These are phyloP conservation scores for Huso huso DNA, from an alignment of 2,797 vertebrate species.

Conservation along the genomic window DNA sequence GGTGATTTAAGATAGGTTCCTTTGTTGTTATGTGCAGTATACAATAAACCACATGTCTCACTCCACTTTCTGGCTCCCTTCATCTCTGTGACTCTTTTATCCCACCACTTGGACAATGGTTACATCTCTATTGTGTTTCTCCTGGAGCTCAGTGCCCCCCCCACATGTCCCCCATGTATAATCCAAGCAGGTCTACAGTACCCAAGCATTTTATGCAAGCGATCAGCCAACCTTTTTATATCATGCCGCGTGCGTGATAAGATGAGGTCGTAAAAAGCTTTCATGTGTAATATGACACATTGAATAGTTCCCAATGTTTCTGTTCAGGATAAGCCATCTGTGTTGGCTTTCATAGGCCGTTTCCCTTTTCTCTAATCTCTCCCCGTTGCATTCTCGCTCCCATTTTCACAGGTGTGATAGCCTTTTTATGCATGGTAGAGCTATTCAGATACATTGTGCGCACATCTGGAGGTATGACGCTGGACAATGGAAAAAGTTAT, in stretches of 20 bases:
- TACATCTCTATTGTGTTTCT: not conserved
- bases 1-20: too few species aligned
- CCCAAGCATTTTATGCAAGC: not conserved
- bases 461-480: constrained; percentile 41
- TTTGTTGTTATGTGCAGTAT: too few species aligned
- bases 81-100: not conserved
- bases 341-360: constrained; percentile 17
- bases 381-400: constrained; percentile 37
- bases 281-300: constrained; percentile 7
- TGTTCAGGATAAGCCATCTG: constrained; percentile 20
- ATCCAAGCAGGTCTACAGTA: not conserved
- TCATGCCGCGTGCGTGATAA: not conserved
- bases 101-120: not conserved
- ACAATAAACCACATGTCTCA: too few species aligned
- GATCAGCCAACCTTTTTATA: too few species aligned
- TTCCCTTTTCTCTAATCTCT: constrained; percentile 45
- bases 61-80: too few species aligned
- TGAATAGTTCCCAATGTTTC: constrained; percentile 5
- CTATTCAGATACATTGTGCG: constrained; percentile 32
- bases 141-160: not conserved
- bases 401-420: constrained; percentile 46
- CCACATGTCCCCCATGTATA: not conserved
- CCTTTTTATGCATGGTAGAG: constrained; percentile 24
- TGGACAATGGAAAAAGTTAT: constrained; percentile 20
- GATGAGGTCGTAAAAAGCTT: not conserved